Conservation (phyloP, 2,888 invertebrate species). For the Lymantria monacha region DNA sequence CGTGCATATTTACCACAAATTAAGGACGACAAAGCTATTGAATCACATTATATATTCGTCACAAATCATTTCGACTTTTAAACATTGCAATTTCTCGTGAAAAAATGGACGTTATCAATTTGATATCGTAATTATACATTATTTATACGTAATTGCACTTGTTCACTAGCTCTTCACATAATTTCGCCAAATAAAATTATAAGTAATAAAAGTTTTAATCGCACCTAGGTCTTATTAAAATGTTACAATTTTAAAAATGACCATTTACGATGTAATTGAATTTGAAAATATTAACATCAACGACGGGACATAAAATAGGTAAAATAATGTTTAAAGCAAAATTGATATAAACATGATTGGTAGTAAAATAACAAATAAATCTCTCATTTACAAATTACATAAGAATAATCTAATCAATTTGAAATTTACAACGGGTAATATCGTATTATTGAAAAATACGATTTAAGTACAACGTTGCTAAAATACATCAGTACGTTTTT, state of each 20-base stretch:
- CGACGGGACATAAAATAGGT: not conserved
- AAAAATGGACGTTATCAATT: slow-evolving; percentile 68
- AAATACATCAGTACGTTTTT: slow-evolving; percentile 11
- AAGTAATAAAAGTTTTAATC: not conserved
- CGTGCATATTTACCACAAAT: not conserved
- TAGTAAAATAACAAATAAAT: slow-evolving; percentile 4
- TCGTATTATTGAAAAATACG: slow-evolving; percentile 9
- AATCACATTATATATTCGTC: slow-evolving; percentile 13
- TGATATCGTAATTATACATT: slow-evolving; percentile 53
- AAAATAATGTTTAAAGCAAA: slow-evolving; percentile 21
- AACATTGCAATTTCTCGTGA: slow-evolving; percentile 56
- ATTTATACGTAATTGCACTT: slow-evolving; percentile 75
- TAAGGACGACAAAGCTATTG: not conserved
- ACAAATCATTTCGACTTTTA: slow-evolving; percentile 39
- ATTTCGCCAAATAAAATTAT: slow-evolving; percentile 46
- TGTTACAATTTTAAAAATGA: not conserved
- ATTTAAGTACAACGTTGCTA: slow-evolving; percentile 25
- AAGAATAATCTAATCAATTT: slow-evolving; percentile 6
- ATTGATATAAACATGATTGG: slow-evolving; percentile 2
- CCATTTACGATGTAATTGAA: not conserved
- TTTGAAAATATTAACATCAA: too few relatives aligned
- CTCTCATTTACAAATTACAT: slow-evolving; percentile 3
- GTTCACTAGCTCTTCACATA: slow-evolving; percentile 49
- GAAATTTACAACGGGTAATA: slow-evolving; percentile 10
- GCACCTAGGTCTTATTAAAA: not conserved